Evolutionary conservation across 1,140 invertebrate species (phyloP), one percentile per base, ranked within the genome.

Genomic region (Zaprionus tsacasi): DNA sequence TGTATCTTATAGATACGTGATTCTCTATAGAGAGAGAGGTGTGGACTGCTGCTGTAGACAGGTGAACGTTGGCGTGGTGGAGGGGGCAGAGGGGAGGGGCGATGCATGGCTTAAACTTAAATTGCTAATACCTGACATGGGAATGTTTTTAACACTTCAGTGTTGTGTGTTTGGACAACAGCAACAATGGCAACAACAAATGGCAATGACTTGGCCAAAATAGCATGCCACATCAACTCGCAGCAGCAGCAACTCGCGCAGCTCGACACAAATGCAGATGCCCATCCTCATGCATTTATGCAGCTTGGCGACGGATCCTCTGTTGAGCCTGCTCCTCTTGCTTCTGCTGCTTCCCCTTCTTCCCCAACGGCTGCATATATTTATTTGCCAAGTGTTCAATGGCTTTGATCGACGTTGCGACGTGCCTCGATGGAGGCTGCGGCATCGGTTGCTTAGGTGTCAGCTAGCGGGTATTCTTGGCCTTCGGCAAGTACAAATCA

Each of bases 101-200:
- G 3, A 30, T 3, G 40, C n/a, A 45, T 45, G 65, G 59, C 36
- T 59, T 54, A 70, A 64, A 64, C 76, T 83, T 83, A 89, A 89
- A 89, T 89, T 89, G 85, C 85, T 89, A 89, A 89, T 89, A 85
- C 85, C 78, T 81, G 85, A 89, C 85, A 89, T 89, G 82, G 85
- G 85, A 89, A 89, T 89, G 85, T 89, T 89, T 89, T 89, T 89
- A 89, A 82, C 85, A 89, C 85, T 89, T 88, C 65, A 72, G 76
- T 82, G 76, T 82, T 88, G 85, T 88, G 85, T 88, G 83, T 89
- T 88, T 88, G 83, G 81, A 83, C 81, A 90, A 78, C 82, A 76
- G 75, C 86, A 82, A 90, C 86, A 90, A 88, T 83, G 81, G 43
- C 79, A 82, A 75, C 78, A 75, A 80, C 81, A 82, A 74, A 76